Conservation (phyloP, 1,140 invertebrate genomes). For the Ostrea edulis region DNA sequence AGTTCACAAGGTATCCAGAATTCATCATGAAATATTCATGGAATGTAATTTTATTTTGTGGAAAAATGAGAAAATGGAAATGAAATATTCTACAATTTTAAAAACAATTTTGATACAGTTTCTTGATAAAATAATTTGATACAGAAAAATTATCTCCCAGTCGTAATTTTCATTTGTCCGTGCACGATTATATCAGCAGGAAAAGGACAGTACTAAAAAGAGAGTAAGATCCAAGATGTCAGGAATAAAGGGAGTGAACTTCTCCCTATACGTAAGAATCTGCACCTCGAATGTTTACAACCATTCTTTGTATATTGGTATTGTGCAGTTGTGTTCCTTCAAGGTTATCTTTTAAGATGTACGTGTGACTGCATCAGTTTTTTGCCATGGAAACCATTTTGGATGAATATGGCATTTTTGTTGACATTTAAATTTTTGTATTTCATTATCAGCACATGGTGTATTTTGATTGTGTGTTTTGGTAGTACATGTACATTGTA, state of each 20-base stretch:
- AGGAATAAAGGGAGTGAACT: conserved; percentile 19
- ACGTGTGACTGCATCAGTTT: not conserved
- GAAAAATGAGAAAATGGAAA: not conserved
- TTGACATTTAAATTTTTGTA: no score
- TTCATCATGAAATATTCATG: not conserved
- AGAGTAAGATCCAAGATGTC: conserved; percentile 24
- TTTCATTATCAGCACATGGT: no score
- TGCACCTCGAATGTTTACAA: not conserved
- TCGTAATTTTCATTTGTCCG: not conserved
- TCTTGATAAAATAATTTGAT: not conserved
- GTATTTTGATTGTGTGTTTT: no score
- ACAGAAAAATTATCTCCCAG: not conserved
- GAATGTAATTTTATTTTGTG: no score
- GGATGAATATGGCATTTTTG: no score
- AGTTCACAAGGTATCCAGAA: not conserved
- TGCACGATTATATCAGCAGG: not conserved
- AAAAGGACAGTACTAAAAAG: conserved; percentile 13
- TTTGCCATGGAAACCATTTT: not conserved
- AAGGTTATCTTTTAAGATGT: not conserved
- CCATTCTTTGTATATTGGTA: not conserved
- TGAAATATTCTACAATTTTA: not conserved
- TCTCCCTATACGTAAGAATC: conserved; percentile 15
- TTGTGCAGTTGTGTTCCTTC: not conserved
- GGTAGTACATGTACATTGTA: no score
- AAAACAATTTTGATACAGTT: not conserved